These are phyloP conservation scores for Porites divaricata DNA, from an alignment of 92 coral and sea anemone species.

Conservation along the genomic window DNA sequence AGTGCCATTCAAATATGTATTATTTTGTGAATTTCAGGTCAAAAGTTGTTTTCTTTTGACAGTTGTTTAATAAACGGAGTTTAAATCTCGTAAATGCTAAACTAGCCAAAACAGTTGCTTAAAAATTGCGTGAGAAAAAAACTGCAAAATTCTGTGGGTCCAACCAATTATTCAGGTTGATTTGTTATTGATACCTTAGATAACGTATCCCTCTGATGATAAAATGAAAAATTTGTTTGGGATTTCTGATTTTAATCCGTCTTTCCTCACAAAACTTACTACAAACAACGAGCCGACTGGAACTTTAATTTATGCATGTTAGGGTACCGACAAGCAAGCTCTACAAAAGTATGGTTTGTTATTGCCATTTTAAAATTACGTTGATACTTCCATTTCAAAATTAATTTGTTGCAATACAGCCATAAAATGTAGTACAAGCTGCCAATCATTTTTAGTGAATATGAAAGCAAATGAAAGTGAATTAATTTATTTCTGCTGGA, in stretches of 20 bases:
- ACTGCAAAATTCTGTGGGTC: neutral
- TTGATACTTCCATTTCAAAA: constrained; percentile 26
- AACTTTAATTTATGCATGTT: constrained; percentile 23
- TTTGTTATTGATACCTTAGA: no score
- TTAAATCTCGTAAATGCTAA: neutral
- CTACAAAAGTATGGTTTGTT: constrained; percentile 17
- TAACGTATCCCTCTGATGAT: no score
- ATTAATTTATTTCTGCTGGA: constrained; percentile 22
- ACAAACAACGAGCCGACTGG: no score
- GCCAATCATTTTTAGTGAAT: constrained; percentile 24
- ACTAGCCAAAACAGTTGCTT: neutral
- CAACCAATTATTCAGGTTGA: no score
- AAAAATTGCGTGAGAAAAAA: neutral
- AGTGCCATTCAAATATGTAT: no score
- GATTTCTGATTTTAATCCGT: no score
- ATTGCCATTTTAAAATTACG: constrained; percentile 16
- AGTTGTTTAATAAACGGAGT: neutral
- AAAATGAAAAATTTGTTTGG: no score
- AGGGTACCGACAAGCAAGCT: constrained; percentile 22
- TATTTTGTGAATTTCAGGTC: neutral
- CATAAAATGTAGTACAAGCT: constrained; percentile 26
- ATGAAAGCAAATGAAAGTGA: no score
- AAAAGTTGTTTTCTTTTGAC: neutral
- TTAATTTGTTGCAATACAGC: constrained; percentile 21
- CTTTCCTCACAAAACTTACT: no score